Percentiles rank a stretch among this genome's conserved stretches.
These are phyloP conservation scores for Conus canariensis DNA, from an alignment of 2,888 invertebrate species.

Conservation along the genomic window DNA sequence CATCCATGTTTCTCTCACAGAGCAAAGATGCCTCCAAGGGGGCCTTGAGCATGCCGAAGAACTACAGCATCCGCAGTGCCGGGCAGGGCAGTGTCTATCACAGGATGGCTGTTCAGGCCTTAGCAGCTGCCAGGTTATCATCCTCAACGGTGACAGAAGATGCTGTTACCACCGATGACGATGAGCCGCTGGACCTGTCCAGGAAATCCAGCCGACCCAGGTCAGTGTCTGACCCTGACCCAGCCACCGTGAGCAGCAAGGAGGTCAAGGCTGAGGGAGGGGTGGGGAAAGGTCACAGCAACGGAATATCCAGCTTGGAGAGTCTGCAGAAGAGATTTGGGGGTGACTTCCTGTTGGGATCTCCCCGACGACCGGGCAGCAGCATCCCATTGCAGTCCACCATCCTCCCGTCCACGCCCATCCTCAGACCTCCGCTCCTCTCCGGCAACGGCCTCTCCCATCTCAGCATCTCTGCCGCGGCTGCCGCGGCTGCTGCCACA, in stretches of 20 bases:
- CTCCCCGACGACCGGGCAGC: constrained; percentile 58
- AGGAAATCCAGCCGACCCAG: constrained; percentile 58
- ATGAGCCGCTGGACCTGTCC: constrained; percentile 67
- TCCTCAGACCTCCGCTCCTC: constrained; percentile 37
- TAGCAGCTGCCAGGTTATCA: background rate
- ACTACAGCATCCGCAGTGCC: no score
- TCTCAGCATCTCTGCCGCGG: constrained; percentile 24
- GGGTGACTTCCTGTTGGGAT: constrained; percentile 66
- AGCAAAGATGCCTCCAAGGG: background rate
- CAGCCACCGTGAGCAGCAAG: background rate
- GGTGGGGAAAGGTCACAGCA: constrained; percentile 6
- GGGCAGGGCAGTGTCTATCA: background rate
- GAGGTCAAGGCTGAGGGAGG: background rate
- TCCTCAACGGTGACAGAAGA: background rate
- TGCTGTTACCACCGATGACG: background rate
- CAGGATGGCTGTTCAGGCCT: background rate
- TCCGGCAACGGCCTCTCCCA: constrained; percentile 23
- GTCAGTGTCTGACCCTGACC: constrained; percentile 21
- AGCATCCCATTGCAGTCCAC: constrained; percentile 53
- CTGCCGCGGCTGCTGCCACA: constrained; percentile 26
- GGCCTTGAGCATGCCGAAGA: background rate
- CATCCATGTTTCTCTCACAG: background rate
- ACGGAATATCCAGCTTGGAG: constrained; percentile 67
- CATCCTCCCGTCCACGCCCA: constrained; percentile 38
- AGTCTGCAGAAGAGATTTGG: constrained; percentile 73